Conservation (phyloP, 2,888 invertebrate genomes). For the Calameuta pallipes region DNA sequence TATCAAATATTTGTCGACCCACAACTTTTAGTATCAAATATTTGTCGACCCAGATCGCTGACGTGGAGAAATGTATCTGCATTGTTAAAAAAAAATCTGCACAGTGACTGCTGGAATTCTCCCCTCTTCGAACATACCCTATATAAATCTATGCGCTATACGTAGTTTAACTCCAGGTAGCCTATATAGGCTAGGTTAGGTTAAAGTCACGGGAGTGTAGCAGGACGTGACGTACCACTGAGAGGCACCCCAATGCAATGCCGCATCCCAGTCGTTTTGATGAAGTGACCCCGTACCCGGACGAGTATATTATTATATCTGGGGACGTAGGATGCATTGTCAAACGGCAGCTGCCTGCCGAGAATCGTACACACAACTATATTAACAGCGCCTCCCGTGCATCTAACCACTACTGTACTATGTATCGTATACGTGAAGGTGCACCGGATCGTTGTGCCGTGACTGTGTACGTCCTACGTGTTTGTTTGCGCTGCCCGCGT, state of each 20-base stretch:
- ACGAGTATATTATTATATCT: conserved; percentile 60
- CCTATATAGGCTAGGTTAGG: not conserved
- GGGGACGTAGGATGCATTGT: conserved; percentile 56
- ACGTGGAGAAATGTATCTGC: not conserved
- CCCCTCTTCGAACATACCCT: not conserved
- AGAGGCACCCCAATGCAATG: conserved; percentile 41
- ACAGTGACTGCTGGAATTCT: not conserved
- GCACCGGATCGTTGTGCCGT: not conserved
- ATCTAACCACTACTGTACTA: not conserved
- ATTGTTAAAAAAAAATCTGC: not conserved
- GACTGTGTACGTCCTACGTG: conserved; percentile 33
- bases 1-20: not conserved
- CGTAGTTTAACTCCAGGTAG: not conserved
- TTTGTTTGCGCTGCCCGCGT: conserved; percentile 60
- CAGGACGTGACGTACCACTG: conserved; percentile 24
- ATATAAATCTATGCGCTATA: not conserved
- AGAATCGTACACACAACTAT: conserved; percentile 49
- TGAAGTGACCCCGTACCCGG: conserved; percentile 56
- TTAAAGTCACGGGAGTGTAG: conserved; percentile 10
- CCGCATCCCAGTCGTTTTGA: conserved; percentile 56
- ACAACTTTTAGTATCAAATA: not conserved
- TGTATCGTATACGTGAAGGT: conserved; percentile 21
- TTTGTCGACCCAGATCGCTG: not conserved
- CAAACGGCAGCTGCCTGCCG: conserved; percentile 56
- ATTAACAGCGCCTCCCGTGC: conserved; percentile 46